Evolutionary conservation across 2,888 invertebrate species (phyloP).

Genomic region (Apotomis capreana): DNA sequence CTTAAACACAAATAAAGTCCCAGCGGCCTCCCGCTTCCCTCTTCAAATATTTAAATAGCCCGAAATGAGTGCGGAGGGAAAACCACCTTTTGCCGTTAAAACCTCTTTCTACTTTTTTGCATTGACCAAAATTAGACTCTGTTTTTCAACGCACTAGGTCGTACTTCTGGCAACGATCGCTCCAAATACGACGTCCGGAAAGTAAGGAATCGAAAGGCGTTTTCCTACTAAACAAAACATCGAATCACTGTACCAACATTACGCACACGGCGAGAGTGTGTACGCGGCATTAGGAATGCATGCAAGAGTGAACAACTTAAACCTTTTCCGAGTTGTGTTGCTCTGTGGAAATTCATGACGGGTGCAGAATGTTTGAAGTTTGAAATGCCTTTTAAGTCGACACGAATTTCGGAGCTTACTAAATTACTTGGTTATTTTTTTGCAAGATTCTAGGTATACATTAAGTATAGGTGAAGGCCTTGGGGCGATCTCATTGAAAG

Average conservation of each 20-base stretch:
- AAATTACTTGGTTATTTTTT: no score
- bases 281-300: slow-evolving; percentile 32
- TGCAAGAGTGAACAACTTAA: background rate
- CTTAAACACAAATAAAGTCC: slow-evolving; percentile 40
- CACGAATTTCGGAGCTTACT: background rate
- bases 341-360: background rate
- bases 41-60: slow-evolving; percentile 39
- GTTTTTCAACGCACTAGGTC: background rate
- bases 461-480: no score
- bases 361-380: slow-evolving; percentile 10
- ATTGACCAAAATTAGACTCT: slow-evolving; percentile 3
- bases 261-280: slow-evolving; percentile 24
- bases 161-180: background rate
- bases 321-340: slow-evolving; percentile 3
- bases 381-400: slow-evolving; percentile 13
- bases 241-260: slow-evolving; percentile 36
- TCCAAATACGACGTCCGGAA: slow-evolving; percentile 3
- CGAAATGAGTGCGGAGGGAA: slow-evolving; percentile 31
- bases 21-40: slow-evolving; percentile 18
- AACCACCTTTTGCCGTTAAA: background rate
- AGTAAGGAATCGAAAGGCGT: slow-evolving; percentile 13
- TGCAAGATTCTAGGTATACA: no score
- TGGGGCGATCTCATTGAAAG: no score
- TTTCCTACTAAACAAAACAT: slow-evolving; percentile 39
- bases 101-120: background rate